A percentile compares a stretch with the other conserved stretches of the same genome.
Evolutionary conservation across 2,113 vertebrate species (phyloP).

Genomic region (Glaucidium brasilianum): DNA sequence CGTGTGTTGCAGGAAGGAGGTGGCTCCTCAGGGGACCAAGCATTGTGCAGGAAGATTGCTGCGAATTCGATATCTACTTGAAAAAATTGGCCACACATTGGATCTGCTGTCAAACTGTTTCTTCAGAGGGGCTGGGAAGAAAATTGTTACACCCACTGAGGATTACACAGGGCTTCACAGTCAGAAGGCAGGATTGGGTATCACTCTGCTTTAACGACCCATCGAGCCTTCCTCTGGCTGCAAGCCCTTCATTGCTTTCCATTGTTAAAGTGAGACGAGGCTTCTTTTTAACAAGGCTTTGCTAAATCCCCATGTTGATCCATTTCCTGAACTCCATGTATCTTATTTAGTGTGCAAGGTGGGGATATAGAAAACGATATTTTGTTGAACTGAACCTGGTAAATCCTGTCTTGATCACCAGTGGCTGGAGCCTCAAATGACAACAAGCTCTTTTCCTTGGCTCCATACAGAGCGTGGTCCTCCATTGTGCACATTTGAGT

Average conservation of each 20-base stretch:
- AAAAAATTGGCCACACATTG: neutral
- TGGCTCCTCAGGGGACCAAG: neutral
- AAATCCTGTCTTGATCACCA: neutral
- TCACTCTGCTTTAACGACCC: neutral
- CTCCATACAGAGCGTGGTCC: accelerated
- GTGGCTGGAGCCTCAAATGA: neutral
- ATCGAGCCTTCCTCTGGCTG: accelerated
- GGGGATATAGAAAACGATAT: neutral
- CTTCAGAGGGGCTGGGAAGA: neutral
- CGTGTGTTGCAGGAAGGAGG: accelerated
- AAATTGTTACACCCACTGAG: neutral
- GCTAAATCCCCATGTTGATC: neutral
- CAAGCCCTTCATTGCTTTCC: neutral
- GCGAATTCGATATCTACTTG: neutral
- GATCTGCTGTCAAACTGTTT: neutral
- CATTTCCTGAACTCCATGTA: neutral
- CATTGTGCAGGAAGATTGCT: neutral
- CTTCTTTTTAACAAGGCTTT: neutral
- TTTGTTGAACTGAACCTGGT: neutral
- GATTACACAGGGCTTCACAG: neutral
- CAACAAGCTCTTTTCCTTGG: accelerated
- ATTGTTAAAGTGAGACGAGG: neutral
- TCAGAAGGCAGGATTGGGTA: neutral
- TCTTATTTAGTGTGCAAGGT: neutral
- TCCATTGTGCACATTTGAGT: accelerated